Evolutionary conservation across 2,113 vertebrate species (phyloP).

Genomic region (Tringa solitaria): DNA sequence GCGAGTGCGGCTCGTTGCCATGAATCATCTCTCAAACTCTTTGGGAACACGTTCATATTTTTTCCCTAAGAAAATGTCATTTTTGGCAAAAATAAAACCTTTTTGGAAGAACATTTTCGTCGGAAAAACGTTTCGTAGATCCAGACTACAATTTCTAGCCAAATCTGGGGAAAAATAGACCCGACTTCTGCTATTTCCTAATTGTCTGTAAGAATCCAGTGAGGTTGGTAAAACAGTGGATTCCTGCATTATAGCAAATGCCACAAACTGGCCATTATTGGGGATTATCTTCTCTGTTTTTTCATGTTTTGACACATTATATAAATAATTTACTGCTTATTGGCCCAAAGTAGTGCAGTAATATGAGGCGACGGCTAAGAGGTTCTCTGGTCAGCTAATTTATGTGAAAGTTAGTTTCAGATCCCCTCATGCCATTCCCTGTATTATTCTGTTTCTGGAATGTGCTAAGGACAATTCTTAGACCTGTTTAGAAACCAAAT

Average conservation of each 20-base stretch:
- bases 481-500: not conserved
- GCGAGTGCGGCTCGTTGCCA: not conserved
- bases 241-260: not conserved
- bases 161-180: not conserved
- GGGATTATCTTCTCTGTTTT: not conserved
- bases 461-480: not conserved
- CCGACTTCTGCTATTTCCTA: not conserved
- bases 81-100: constrained; percentile 37
- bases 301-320: not conserved
- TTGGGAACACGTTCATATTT: not conserved
- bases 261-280: not conserved
- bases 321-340: not conserved
- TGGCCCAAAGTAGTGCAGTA: not conserved
- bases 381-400: not conserved
- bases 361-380: not conserved
- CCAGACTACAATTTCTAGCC: not conserved
- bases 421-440: not conserved
- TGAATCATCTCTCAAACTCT: constrained; percentile 12
- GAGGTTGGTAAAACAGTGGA: not conserved
- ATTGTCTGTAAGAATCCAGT: not conserved
- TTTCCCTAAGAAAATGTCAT: not conserved
- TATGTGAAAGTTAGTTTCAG: not conserved
- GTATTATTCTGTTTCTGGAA: not conserved
- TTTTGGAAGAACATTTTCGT: constrained; percentile 16
- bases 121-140: not conserved